Percentiles rank a stretch among this genome's conserved stretches.
Evolutionary conservation across 2,797 vertebrate genomes (phyloP).

Genomic region (Acanthurus lineatus): DNA sequence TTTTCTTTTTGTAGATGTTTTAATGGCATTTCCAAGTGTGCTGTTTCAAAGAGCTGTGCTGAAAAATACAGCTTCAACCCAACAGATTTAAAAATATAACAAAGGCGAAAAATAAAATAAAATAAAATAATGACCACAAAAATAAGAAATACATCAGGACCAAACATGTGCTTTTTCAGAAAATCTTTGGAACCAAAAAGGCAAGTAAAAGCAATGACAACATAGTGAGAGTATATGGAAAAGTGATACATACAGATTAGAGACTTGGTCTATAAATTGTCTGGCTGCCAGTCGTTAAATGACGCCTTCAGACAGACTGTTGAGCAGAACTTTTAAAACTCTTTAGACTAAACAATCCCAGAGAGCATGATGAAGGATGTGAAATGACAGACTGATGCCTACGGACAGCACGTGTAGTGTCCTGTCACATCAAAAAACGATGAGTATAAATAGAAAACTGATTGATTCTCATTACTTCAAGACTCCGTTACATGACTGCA

Average conservation of each 20-base stretch:
- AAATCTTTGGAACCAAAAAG: slow-evolving; percentile 85
- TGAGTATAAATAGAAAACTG: slow-evolving; percentile 52
- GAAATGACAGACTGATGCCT: slow-evolving; percentile 45
- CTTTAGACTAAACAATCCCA: slow-evolving; percentile 56
- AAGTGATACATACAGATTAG: slow-evolving; percentile 65
- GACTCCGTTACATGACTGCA: slow-evolving; percentile 5
- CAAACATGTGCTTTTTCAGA: slow-evolving; percentile 80
- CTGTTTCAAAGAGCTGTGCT: slow-evolving; percentile 42
- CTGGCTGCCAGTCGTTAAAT: slow-evolving; percentile 20
- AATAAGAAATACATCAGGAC: slow-evolving; percentile 71
- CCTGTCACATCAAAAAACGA: slow-evolving; percentile 19
- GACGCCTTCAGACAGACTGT: slow-evolving; percentile 48
- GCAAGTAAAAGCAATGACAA: slow-evolving; percentile 70
- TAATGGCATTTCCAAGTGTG: slow-evolving; percentile 52
- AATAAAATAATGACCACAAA: slow-evolving; percentile 32
- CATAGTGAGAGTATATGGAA: slow-evolving; percentile 67
- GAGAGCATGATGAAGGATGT: slow-evolving; percentile 36
- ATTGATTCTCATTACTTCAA: slow-evolving; percentile 24
- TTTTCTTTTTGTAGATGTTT: slow-evolving; percentile 23
- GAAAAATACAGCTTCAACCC: slow-evolving; percentile 54
- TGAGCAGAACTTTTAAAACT: slow-evolving; percentile 42
- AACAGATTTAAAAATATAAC: slow-evolving; percentile 49
- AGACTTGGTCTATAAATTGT: slow-evolving; percentile 45
- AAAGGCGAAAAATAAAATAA: slow-evolving; percentile 47
- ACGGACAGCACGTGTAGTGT: slow-evolving; percentile 1